Percentiles rank a stretch among this genome's conserved stretches.
These are phyloP conservation scores for Limnephilus lunatus DNA, from an alignment of 2,888 invertebrate species.

Conservation along the genomic window DNA sequence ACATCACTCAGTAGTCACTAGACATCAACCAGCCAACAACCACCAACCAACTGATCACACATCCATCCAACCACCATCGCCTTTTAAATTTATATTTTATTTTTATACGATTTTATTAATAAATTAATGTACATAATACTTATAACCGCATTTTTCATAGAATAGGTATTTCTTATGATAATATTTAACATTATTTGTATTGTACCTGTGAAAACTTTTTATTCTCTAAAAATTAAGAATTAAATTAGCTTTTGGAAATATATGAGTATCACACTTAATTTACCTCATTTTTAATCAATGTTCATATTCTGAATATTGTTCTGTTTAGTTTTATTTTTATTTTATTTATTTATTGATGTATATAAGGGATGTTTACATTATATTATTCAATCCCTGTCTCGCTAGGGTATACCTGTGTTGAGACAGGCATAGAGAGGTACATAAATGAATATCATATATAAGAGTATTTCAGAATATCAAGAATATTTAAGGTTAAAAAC, in stretches of 20 bases:
- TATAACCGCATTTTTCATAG: background rate
- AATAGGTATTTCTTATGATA: background rate
- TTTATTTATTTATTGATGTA: no score
- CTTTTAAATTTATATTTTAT: background rate
- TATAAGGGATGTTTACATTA: no score
- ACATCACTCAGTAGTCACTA: slow-evolving; percentile 72
- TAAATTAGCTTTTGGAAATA: background rate
- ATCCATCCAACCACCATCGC: background rate
- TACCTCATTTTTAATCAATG: background rate
- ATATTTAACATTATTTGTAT: background rate
- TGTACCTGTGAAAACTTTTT: background rate
- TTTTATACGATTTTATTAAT: background rate
- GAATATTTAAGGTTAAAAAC: no score
- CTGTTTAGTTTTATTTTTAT: no score
- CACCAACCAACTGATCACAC: background rate
- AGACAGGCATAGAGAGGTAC: no score
- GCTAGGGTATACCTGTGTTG: no score
- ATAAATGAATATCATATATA: no score
- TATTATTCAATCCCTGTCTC: no score
- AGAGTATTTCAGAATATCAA: no score
- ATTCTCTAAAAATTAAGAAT: background rate
- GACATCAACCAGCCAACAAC: background rate
- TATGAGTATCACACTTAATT: background rate
- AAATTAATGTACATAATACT: background rate
- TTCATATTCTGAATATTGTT: no score